Conservation (phyloP, 2,888 invertebrate genomes). For the Saturnia pavonia region DNA sequence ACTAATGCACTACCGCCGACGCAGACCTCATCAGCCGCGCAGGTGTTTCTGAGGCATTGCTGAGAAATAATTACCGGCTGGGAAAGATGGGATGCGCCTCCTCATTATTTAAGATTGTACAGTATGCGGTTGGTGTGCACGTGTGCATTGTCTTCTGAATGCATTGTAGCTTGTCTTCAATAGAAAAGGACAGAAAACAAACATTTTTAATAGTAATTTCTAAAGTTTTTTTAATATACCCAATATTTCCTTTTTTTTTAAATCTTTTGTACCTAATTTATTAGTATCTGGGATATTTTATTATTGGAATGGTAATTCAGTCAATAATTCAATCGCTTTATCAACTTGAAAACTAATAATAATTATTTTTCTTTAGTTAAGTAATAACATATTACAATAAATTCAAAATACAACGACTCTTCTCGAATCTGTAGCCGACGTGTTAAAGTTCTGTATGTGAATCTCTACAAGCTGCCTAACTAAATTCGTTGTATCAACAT, state of each 20-base stretch:
- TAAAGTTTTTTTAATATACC: not conserved
- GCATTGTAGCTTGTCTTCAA: constrained; percentile 24
- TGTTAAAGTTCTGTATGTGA: constrained; percentile 53
- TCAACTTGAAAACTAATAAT: too few species aligned
- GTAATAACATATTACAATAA: not conserved
- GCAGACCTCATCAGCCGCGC: constrained; percentile 58
- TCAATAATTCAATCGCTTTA: too few species aligned
- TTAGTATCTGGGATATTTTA: too few species aligned
- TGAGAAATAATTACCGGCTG: constrained; percentile 67
- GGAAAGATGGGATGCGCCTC: constrained; percentile 64
- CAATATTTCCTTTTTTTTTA: not conserved
- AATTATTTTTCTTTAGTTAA: too few species aligned
- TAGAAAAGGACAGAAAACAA: not conserved
- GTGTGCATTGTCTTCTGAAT: constrained; percentile 40
- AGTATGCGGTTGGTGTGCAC: constrained; percentile 52
- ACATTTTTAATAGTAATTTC: not conserved
- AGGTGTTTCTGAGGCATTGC: constrained; percentile 43
- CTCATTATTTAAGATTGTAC: constrained; percentile 66
- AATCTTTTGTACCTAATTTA: not conserved
- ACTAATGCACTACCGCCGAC: constrained; percentile 71
- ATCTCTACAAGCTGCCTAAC: constrained; percentile 63
- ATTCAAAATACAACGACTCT: constrained; percentile 47
- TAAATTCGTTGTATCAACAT: constrained; percentile 65
- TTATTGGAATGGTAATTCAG: too few species aligned
- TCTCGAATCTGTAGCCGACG: constrained; percentile 35